Conservation (phyloP, 2,888 invertebrate species). For the Melipona beecheii region DNA sequence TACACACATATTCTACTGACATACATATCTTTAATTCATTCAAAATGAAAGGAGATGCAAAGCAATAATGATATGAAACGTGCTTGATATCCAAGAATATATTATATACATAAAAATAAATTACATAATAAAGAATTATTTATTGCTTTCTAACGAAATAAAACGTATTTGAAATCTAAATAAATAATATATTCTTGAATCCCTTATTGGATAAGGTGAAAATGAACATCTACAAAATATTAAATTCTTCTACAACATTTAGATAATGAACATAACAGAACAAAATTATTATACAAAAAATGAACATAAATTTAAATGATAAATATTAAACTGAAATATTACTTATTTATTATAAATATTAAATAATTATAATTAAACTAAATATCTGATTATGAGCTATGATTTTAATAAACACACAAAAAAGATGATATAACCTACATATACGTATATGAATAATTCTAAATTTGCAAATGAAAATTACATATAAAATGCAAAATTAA, state of each 20-base stretch:
- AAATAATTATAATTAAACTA: not conserved
- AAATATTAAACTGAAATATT: slow-evolving; percentile 13
- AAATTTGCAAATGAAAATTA: slow-evolving; percentile 33
- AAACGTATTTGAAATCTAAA: not conserved
- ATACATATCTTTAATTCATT: slow-evolving; percentile 52
- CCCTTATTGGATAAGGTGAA: slow-evolving; percentile 14
- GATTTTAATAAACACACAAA: slow-evolving; percentile 23
- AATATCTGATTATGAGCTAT: slow-evolving; percentile 5
- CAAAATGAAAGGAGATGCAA: slow-evolving; percentile 61
- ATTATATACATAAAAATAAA: slow-evolving; percentile 7
- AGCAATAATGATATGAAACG: slow-evolving; percentile 65
- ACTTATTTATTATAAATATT: too few species aligned
- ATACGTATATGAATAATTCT: slow-evolving; percentile 6
- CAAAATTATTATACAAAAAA: not conserved
- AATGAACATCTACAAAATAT: slow-evolving; percentile 49
- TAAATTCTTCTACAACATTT: slow-evolving; percentile 18
- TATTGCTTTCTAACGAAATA: not conserved
- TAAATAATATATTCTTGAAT: slow-evolving; percentile 45
- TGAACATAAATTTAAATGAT: slow-evolving; percentile 9
- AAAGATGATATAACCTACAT: slow-evolving; percentile 9
- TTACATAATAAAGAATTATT: not conserved
- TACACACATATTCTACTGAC: slow-evolving; percentile 48
- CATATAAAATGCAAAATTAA: slow-evolving; percentile 31
- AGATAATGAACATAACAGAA: slow-evolving; percentile 14
- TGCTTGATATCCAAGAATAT: slow-evolving; percentile 56